phyloP scores from a whole-genome alignment of 2,888 invertebrate species.

The Lasioglossum figueresi region DNA sequence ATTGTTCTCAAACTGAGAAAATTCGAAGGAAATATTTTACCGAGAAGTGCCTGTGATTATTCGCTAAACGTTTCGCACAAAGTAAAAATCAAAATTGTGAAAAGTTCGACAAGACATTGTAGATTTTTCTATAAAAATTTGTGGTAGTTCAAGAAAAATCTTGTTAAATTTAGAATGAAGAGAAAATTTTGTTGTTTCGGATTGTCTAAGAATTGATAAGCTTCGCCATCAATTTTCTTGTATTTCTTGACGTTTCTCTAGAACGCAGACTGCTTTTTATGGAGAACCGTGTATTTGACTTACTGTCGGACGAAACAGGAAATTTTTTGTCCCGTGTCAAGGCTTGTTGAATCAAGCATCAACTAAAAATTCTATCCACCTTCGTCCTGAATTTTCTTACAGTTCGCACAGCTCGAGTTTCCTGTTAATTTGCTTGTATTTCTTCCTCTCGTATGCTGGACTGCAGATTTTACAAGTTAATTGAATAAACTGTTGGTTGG shows the following conservation, averaged over 20 bases:
- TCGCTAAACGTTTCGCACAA: not conserved
- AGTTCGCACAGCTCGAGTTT: not conserved
- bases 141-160: not conserved
- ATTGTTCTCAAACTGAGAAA: not conserved
- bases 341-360: too few species aligned
- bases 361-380: not conserved
- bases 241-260: not conserved
- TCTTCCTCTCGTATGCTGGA: not conserved
- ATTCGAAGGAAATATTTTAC: not conserved
- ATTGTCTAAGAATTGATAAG: not conserved
- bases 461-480: not conserved
- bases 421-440: not conserved
- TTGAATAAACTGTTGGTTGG: not conserved
- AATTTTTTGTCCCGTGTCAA: not conserved
- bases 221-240: not conserved
- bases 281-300: not conserved
- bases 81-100: not conserved
- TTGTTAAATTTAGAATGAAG: not conserved
- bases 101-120: not conserved
- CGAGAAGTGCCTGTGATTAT: too few species aligned
- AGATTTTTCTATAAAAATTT: too few species aligned
- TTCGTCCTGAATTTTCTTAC: too few species aligned
- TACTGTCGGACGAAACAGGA: not conserved
- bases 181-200: not conserved
- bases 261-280: not conserved